phyloP scores from a whole-genome alignment of 2,888 invertebrate species.

The Drosophila borborema region DNA sequence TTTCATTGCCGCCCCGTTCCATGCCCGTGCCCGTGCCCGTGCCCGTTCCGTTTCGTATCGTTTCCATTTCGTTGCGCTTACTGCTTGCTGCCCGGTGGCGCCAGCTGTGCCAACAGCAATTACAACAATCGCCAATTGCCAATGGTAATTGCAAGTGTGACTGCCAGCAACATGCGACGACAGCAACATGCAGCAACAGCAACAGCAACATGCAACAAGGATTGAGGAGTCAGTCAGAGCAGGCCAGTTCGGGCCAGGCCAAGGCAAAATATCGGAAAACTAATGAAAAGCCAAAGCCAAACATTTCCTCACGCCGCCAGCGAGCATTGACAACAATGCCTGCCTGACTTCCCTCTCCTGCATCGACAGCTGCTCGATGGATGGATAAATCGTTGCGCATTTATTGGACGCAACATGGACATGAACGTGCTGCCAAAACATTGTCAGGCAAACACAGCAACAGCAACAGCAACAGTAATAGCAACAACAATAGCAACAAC shows the following conservation, averaged over 20 bases:
- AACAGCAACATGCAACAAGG: slow-evolving; percentile 37
- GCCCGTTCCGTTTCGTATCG: slow-evolving; percentile 9
- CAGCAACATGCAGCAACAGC: slow-evolving; percentile 43
- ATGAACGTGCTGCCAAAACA: slow-evolving; percentile 60
- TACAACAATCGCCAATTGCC: slow-evolving; percentile 77
- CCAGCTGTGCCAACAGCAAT: slow-evolving; percentile 79
- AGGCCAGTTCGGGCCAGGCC: slow-evolving; percentile 36
- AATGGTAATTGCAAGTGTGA: slow-evolving; percentile 80
- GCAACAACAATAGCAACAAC: slow-evolving; percentile 29
- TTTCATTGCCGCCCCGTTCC: slow-evolving; percentile 1
- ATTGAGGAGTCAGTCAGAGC: slow-evolving; percentile 53
- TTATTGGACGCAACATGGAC: slow-evolving; percentile 72
- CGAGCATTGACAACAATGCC: slow-evolving; percentile 57
- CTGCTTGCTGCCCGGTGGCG: slow-evolving; percentile 50
- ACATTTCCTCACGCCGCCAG: slow-evolving; percentile 84
- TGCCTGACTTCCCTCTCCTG: slow-evolving; percentile 8
- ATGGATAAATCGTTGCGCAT: slow-evolving; percentile 74
- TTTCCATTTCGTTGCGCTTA: slow-evolving; percentile 7
- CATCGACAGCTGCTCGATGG: slow-evolving; percentile 67
- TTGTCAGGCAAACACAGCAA: slow-evolving; percentile 50
- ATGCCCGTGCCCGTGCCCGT: not conserved
- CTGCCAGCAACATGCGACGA: slow-evolving; percentile 58
- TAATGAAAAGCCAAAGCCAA: slow-evolving; percentile 80
- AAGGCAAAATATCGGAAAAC: slow-evolving; percentile 57
- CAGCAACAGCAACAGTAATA: slow-evolving; percentile 19